Percentiles rank a stretch among this genome's conserved stretches.
phyloP scores from a whole-genome alignment of 2,888 invertebrate genomes.

The Cataglyphis rosenhaueri region DNA sequence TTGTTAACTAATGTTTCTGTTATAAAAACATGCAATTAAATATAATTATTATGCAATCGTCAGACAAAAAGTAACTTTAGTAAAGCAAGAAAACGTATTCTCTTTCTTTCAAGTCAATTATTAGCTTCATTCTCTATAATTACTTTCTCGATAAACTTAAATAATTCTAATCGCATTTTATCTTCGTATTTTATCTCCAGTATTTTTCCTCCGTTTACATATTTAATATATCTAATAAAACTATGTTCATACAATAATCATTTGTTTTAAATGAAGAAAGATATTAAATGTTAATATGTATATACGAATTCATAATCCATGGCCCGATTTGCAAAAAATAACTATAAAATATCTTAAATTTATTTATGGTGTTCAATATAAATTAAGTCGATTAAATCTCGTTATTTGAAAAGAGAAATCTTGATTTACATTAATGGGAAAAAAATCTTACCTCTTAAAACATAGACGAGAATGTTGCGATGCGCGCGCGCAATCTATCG shows the following conservation, averaged over 20 bases:
- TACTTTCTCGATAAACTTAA: background rate
- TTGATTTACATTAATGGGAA: background rate
- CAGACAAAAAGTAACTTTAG: background rate
- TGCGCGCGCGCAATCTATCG: background rate
- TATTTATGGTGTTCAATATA: background rate
- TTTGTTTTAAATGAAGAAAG: background rate
- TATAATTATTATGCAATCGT: background rate
- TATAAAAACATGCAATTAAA: background rate
- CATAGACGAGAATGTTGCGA: background rate
- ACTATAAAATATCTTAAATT: background rate
- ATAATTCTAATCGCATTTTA: constrained; percentile 14
- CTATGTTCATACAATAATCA: background rate
- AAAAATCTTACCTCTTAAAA: background rate
- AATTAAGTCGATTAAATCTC: background rate
- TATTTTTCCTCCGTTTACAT: background rate
- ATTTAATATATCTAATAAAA: background rate
- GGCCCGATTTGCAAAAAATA: background rate
- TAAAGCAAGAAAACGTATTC: background rate
- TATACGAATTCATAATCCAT: background rate
- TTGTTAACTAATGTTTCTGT: background rate
- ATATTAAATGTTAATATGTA: background rate
- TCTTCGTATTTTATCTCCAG: background rate
- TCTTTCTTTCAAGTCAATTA: background rate
- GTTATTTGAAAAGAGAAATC: background rate
- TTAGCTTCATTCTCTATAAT: constrained; percentile 4